Evolutionary conservation across 2,113 vertebrate genomes (phyloP), one percentile per base, ranked within the genome.

Genomic region (Panthera tigris): DNA sequence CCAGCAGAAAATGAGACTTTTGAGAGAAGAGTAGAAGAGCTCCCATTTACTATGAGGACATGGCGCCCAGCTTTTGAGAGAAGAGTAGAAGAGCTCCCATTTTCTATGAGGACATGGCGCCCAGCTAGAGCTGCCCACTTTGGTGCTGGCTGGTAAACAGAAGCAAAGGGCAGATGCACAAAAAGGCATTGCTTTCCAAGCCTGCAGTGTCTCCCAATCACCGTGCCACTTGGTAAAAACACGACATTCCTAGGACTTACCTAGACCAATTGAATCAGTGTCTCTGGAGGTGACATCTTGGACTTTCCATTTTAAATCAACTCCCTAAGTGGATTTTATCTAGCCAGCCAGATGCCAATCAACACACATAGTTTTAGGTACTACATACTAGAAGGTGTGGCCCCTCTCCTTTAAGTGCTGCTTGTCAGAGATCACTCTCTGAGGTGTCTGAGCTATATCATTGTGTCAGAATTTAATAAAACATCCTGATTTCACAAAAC

Each of bases 281-380:
- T 39, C 8, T 63, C 21, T 57, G 16, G 36, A 86, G 7, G 61
- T 10, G 25, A 69, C 25, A 80, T 29, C 65, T 33, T n/a, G 18
- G 39, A 29, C 89, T 86, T 94, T 57, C 36, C 69, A 84, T 74
- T 84, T 96, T 87, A 79, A 87, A 90, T 68, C 92, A 90, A 39
- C 52, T 68, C 13, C 8, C 4, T 12, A 50, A 21, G 68, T 84
- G 29, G 88, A 74, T 63, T 71, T 83, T 91, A 73, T 16, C 0
- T 19, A 88, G 23, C 10, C 8, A 76, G 2, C 12, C 10, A 23
- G 74, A 18, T 0, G 4, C 1, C 11, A 86, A 8, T 33, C 69
- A 23, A 29, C 45, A 82, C 16, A 39, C 27, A 1, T 5, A 23
- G 1, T n/a, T 63, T 82, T 68, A 91, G 82, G 27, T 76, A 76